phyloP scores from a whole-genome alignment of 92 coral and sea anemone genomes.

The Siderastrea siderea region DNA sequence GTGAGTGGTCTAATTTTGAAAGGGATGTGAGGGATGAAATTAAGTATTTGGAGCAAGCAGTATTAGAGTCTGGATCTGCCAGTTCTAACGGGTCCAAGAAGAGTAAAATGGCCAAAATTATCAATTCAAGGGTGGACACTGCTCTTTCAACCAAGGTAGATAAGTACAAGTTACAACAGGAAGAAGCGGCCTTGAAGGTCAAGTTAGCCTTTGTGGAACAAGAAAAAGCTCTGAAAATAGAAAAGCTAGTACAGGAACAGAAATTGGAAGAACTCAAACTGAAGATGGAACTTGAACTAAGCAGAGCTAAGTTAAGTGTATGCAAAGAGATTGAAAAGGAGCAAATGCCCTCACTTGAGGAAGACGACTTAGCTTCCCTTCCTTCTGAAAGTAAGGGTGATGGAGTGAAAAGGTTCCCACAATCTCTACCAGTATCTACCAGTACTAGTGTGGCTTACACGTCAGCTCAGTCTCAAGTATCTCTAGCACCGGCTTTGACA shows the following conservation, averaged over 20 bases:
- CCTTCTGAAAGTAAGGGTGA: conserved; percentile 9
- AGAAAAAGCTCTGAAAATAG: conserved; percentile 1
- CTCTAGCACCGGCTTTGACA: background rate
- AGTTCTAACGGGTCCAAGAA: conserved; percentile 13
- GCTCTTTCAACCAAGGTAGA: background rate
- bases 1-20: conserved; percentile 17
- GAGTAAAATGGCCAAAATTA: conserved; percentile 9
- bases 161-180: conserved; percentile 13
- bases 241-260: background rate
- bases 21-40: conserved; percentile 19
- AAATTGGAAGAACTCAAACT: conserved; percentile 24
- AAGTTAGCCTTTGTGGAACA: conserved; percentile 6
- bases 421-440: conserved; percentile 9
- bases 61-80: background rate
- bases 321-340: conserved; percentile 5
- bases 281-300: conserved; percentile 15
- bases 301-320: conserved; percentile 19
- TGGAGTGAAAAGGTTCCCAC: conserved; percentile 8
- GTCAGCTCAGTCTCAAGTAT: background rate
- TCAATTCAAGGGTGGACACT: background rate
- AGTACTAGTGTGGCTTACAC: background rate
- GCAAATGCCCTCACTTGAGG: conserved; percentile 11
- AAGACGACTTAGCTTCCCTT: conserved; percentile 11
- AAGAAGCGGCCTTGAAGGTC: conserved; percentile 18
- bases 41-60: conserved; percentile 7